Percentiles rank a stretch among this genome's conserved stretches.
phyloP scores from a whole-genome alignment of 2,888 invertebrate genomes.

The Cenopis cana region DNA sequence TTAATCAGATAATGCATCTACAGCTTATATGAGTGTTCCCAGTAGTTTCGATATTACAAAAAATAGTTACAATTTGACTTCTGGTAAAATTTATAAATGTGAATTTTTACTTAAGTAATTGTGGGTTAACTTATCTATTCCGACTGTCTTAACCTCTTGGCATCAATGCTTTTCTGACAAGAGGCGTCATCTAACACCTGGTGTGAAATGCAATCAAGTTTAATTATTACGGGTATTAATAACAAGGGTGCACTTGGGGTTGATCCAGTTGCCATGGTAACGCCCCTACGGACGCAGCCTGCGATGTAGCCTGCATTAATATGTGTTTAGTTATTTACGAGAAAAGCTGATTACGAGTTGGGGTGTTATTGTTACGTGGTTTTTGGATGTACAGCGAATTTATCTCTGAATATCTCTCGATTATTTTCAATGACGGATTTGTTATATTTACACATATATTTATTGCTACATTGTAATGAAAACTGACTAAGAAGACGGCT shows the following conservation, averaged over 20 bases:
- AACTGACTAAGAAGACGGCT: no score
- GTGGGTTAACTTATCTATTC: background rate
- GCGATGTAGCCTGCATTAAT: constrained; percentile 68
- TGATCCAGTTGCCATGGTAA: constrained; percentile 75
- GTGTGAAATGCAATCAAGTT: constrained; percentile 85
- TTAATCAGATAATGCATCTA: no score
- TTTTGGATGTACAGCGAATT: constrained; percentile 40
- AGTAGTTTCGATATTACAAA: no score
- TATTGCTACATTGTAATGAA: background rate
- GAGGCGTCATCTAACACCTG: constrained; percentile 81
- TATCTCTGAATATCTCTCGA: background rate
- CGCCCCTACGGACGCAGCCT: constrained; percentile 78
- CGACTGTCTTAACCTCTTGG: constrained; percentile 48
- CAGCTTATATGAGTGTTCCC: no score
- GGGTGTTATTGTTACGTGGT: constrained; percentile 69
- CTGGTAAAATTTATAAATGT: no score
- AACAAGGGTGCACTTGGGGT: constrained; percentile 82
- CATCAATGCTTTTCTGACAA: constrained; percentile 67
- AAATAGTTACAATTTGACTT: background rate
- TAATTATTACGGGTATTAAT: constrained; percentile 85
- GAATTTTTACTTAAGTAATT: background rate
- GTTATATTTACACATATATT: background rate
- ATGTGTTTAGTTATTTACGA: constrained; percentile 79
- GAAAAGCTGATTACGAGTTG: constrained; percentile 72
- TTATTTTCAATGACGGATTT: background rate